Base-by-base conservation (phyloP, 92 coral and sea anemone species). In the Phenganax stokvisi region DNA sequence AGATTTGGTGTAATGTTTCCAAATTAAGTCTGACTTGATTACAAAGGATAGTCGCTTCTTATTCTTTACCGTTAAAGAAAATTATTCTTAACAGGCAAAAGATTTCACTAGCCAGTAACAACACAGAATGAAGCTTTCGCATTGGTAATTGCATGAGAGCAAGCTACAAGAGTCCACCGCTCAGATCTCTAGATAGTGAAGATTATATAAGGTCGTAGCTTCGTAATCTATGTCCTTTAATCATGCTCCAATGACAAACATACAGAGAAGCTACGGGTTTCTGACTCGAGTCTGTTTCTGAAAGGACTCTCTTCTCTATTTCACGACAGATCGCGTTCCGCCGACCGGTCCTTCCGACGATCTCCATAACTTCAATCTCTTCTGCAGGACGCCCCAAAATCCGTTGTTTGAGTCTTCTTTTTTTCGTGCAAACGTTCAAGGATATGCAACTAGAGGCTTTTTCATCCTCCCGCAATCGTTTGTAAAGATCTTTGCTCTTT, bases 311-410 rank as follows among this genome's bases (percentile, higher is more conserved):
- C 54, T 68, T 68, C 73, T 68, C 73, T 2, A 68, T 68, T 68
- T 68, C 73, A 30, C 73, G 53, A 7, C 73, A 68, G 31, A 68
- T 28, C 16, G 73, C 73, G 47, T 68, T 51, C 6, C 73, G 73
- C 13, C 73, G 31, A 10, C 73, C 73, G 2, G 73, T 10, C 3
- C 47, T 15, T 30, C 53, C 73, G 3, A 68, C 73, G 73, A 68
- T 68, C 11, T 68, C 73, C 6, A 68, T n/a, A 68, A 68, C 52
- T 13, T 68, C 73, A 6, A 68, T n/a, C 73, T 68, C 73, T 68
- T 68, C 3, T 3, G 73, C 47, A 37, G 47, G 47, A 37, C 47
- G 47, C 47, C 47, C 47, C 47, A 37, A 37, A 37, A 37, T 5
- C 47, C 47, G 47, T 37, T 37, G 47, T 37, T 37, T 37, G 3